phyloP scores from a whole-genome alignment of 2,888 invertebrate species.

The Thalpophila matura region DNA sequence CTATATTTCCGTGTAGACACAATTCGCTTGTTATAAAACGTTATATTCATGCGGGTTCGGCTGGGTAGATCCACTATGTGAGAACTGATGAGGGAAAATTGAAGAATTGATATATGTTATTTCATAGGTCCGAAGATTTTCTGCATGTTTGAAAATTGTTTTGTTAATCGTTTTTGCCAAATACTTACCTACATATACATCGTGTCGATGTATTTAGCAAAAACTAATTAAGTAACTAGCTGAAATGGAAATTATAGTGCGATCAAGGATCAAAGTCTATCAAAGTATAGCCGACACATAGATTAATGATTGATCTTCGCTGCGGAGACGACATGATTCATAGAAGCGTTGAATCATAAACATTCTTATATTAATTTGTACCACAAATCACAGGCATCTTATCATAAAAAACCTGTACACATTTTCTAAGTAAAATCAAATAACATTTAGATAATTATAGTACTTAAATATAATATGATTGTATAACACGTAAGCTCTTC shows the following conservation, averaged over 20 bases:
- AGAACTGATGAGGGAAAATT: constrained; percentile 26
- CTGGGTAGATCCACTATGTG: constrained; percentile 21
- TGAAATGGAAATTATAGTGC: too few species aligned
- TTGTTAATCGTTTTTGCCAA: not conserved
- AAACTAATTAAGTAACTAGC: too few species aligned
- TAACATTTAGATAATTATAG: not conserved
- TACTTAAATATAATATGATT: constrained; percentile 1
- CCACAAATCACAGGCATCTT: not conserved
- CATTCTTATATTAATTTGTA: not conserved
- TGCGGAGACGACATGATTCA: too few species aligned
- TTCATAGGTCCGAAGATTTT: not conserved
- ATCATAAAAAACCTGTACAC: not conserved
- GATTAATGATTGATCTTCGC: too few species aligned
- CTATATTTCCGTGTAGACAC: constrained; percentile 27
- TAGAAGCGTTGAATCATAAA: too few species aligned
- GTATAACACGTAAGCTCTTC: constrained; percentile 11
- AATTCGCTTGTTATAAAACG: constrained; percentile 43
- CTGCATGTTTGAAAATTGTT: not conserved
- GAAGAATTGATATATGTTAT: constrained; percentile 19
- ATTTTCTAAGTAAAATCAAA: constrained; percentile 2
- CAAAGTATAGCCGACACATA: too few species aligned
- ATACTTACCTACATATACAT: not conserved
- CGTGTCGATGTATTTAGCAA: not conserved
- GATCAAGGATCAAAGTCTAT: not conserved
- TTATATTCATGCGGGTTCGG: constrained; percentile 8